Evolutionary conservation across 2,888 invertebrate species (phyloP).

Genomic region (Euclidia mi): DNA sequence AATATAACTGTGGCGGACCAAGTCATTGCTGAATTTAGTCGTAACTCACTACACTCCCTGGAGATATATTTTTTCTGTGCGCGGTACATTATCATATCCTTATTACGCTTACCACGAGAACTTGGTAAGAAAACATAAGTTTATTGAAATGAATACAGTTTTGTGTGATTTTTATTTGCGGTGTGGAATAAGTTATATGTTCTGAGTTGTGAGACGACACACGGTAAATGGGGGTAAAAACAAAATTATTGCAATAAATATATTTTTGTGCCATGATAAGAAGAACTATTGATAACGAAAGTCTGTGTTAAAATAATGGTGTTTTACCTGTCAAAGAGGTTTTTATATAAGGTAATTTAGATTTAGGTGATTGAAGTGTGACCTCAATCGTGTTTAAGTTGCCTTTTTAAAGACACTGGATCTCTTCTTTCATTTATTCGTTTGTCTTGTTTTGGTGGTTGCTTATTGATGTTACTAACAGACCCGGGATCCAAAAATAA

Average conservation of each 20-base stretch:
- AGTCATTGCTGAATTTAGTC: constrained; percentile 26
- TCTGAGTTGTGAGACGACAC: background rate
- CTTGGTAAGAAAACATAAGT: constrained; percentile 13
- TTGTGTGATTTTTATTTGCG: constrained; percentile 12
- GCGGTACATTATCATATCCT: constrained; percentile 43
- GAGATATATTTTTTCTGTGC: constrained; percentile 44
- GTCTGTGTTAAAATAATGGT: too few relatives aligned
- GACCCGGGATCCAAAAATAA: too few relatives aligned
- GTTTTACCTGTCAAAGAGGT: too few relatives aligned
- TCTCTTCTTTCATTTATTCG: too few relatives aligned
- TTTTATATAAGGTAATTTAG: too few relatives aligned
- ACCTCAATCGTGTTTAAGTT: too few relatives aligned
- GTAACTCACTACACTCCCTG: constrained; percentile 23
- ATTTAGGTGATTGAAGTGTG: too few relatives aligned
- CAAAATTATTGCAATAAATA: background rate
- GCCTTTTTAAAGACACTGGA: too few relatives aligned
- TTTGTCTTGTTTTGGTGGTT: too few relatives aligned
- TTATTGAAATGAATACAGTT: constrained; percentile 9
- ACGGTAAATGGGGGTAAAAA: background rate
- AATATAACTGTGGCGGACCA: constrained; percentile 27
- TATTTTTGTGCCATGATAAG: too few relatives aligned
- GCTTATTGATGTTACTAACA: too few relatives aligned
- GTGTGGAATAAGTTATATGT: constrained; percentile 4
- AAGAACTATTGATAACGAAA: too few relatives aligned
- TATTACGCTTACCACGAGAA: constrained; percentile 26